Percentiles rank a stretch among this genome's conserved stretches.
Conservation (phyloP, 2,797 vertebrate species). For the Simalia tracyae region DNA sequence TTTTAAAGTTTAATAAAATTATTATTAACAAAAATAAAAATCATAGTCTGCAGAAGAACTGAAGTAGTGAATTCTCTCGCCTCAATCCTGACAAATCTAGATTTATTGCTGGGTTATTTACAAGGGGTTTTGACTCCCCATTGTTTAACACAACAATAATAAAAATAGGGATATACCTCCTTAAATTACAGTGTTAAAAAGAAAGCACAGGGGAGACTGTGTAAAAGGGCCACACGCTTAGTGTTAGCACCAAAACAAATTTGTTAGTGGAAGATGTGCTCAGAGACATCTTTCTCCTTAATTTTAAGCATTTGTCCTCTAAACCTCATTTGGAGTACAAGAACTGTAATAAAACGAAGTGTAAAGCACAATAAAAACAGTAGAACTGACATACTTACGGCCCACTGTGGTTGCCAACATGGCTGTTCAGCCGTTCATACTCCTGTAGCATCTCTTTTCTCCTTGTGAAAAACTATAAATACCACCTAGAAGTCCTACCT, state of each 20-base stretch:
- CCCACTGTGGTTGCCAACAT: not conserved
- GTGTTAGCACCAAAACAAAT: not conserved
- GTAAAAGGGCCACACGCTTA: not conserved
- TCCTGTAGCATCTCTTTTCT: not conserved
- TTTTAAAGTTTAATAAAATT: no score
- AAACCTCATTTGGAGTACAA: not conserved
- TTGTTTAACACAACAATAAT: not conserved
- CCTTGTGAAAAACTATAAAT: not conserved
- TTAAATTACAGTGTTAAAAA: not conserved
- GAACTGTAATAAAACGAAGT: not conserved
- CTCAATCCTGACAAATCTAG: not conserved
- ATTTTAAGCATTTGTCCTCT: not conserved
- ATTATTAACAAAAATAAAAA: not conserved
- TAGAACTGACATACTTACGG: not conserved
- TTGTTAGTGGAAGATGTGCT: not conserved
- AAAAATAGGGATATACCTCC: not conserved
- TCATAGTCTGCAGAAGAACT: not conserved
- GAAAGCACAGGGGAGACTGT: not conserved
- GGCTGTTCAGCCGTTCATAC: not conserved
- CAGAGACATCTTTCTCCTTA: not conserved
- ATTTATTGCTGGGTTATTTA: not conserved
- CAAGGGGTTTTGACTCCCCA: not conserved
- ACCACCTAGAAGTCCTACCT: not conserved
- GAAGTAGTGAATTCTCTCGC: not conserved
- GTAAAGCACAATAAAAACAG: not conserved